A percentile compares a stretch with the other conserved stretches of the same genome.
phyloP scores from a whole-genome alignment of 2,888 invertebrate species.

The Pseudolycoriella hygida region DNA sequence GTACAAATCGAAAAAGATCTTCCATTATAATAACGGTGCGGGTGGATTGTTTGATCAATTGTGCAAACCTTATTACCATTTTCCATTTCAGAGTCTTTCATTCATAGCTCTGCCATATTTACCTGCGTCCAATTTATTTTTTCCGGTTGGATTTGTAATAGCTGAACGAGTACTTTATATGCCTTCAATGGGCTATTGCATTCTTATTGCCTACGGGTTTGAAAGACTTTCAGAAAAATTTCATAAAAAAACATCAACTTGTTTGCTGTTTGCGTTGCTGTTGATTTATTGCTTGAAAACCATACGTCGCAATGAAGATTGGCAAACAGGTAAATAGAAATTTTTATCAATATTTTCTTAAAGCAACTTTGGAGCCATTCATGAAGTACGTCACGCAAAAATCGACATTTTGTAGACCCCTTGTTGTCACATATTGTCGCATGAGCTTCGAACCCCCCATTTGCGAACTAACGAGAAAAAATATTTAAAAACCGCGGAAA shows the following conservation, averaged over 20 bases:
- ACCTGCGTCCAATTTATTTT: constrained; percentile 92
- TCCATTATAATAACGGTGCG: constrained; percentile 49
- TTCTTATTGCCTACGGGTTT: constrained; percentile 80
- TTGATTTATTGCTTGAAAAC: no score
- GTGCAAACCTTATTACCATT: no score
- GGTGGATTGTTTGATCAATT: not conserved
- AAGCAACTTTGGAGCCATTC: no score
- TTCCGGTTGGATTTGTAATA: constrained; percentile 93
- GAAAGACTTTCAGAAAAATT: constrained; percentile 45
- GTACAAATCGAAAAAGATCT: constrained; percentile 42
- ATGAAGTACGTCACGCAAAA: no score
- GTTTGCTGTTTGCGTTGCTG: constrained; percentile 32
- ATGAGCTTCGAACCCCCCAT: no score
- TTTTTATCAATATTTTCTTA: no score
- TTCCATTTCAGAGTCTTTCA: constrained; percentile 55
- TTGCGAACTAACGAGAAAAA: no score
- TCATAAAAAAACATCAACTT: constrained; percentile 40
- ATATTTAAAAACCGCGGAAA: no score
- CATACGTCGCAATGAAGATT: no score
- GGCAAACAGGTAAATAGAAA: no score
- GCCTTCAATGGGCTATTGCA: constrained; percentile 95
- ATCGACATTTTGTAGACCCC: no score
- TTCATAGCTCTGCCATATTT: constrained; percentile 81
- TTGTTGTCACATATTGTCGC: no score
- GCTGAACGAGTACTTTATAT: constrained; percentile 91